These are phyloP conservation scores for Neelides sp. DNA, from an alignment of 1,140 invertebrate genomes.

Conservation along the genomic window DNA sequence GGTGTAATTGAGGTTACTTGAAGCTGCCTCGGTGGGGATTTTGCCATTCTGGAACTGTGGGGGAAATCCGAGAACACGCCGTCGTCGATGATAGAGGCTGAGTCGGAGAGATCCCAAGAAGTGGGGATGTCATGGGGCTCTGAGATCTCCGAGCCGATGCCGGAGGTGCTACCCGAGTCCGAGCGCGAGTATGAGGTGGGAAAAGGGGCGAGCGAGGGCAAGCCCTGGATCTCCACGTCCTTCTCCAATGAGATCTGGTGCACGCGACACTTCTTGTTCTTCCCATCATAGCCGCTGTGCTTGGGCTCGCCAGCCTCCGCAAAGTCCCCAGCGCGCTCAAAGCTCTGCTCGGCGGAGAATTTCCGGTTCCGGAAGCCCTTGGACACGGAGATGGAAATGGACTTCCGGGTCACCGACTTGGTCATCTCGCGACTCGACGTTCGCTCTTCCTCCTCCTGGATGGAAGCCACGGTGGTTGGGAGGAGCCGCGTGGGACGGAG, in stretches of 20 bases:
- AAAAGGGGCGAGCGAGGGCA: not conserved
- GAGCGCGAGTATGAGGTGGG: constrained; percentile 21
- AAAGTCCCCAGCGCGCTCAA: not conserved
- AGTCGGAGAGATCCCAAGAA: constrained; percentile 25
- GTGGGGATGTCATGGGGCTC: constrained; percentile 32
- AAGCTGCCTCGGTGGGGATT: constrained; percentile 21
- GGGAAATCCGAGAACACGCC: constrained; percentile 25
- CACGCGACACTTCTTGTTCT: constrained; percentile 19
- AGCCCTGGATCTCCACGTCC: constrained; percentile 18
- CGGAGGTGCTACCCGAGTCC: constrained; percentile 36
- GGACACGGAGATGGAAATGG: constrained; percentile 22
- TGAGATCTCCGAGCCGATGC: constrained; percentile 35
- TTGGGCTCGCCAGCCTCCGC: not conserved
- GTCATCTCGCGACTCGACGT: constrained; percentile 20
- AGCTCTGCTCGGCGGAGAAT: constrained; percentile 15
- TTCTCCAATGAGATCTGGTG: constrained; percentile 30
- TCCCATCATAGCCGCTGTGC: constrained; percentile 2
- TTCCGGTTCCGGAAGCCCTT: constrained; percentile 25
- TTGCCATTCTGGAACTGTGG: constrained; percentile 12
- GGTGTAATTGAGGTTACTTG: constrained; percentile 12
- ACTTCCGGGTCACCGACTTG: constrained; percentile 21
- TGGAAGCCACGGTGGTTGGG: constrained; percentile 20
- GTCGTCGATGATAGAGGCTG: constrained; percentile 15
- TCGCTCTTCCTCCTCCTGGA: constrained; percentile 22
- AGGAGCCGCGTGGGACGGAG: constrained; percentile 23